A percentile compares a stretch with the other conserved stretches of the same genome.
phyloP scores from a whole-genome alignment of 92 coral and sea anemone species.

The Paramuricea clavata region DNA sequence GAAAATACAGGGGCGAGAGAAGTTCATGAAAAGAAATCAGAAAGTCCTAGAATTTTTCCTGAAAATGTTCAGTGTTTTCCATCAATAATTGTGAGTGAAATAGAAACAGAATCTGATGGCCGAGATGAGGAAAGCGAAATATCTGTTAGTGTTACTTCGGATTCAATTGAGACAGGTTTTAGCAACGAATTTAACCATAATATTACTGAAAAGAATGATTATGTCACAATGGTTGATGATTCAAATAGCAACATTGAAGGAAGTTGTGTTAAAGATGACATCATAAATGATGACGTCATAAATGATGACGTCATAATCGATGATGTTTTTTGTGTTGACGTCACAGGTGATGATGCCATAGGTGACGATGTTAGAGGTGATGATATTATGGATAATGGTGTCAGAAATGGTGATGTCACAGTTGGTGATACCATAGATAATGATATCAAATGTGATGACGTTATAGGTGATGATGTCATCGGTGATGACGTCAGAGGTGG shows the following conservation, averaged over 20 bases:
- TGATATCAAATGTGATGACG: not conserved
- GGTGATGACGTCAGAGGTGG: not conserved
- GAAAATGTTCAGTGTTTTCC: not conserved
- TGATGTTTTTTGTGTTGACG: too few relatives aligned
- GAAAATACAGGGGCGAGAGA: not conserved
- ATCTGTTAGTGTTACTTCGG: not conserved
- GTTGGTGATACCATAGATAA: not conserved
- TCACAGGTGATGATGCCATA: not conserved
- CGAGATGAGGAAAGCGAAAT: not conserved
- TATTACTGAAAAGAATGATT: not conserved
- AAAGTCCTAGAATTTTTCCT: not conserved
- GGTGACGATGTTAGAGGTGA: conserved; percentile 49
- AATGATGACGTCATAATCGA: conserved; percentile 73
- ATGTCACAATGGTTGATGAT: not conserved
- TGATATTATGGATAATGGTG: not conserved
- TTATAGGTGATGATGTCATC: not conserved
- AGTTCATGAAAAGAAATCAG: not conserved
- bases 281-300: conserved; percentile 51
- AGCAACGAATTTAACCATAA: not conserved
- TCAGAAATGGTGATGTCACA: not conserved
- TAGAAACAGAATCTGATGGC: not conserved
- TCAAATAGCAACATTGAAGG: not conserved
- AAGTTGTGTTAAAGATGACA: not conserved
- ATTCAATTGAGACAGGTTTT: not conserved
- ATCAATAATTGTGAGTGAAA: not conserved